These are phyloP conservation scores for Heterodera schachtii DNA, from an alignment of 1,140 invertebrate genomes.

Conservation along the genomic window DNA sequence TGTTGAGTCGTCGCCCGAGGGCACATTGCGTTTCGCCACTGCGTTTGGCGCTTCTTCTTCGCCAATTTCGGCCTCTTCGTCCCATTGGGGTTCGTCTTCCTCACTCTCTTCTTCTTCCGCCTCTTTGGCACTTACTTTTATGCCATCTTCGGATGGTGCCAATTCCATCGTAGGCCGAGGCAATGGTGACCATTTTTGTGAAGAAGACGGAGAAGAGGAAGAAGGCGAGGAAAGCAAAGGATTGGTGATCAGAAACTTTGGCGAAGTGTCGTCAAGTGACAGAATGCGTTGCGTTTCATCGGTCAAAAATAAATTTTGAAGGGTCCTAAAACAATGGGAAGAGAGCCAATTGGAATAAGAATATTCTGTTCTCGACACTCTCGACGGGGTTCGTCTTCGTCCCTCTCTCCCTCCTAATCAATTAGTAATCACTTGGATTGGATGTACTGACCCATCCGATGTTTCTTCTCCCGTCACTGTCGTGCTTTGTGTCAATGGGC, in stretches of 20 bases:
- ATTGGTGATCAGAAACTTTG: neutral
- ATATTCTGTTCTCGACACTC: too few species aligned
- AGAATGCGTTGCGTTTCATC: neutral
- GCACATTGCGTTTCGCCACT: neutral
- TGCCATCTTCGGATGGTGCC: neutral
- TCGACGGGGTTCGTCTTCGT: neutral
- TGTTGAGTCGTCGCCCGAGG: too few species aligned
- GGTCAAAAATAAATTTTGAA: neutral
- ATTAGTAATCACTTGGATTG: too few species aligned
- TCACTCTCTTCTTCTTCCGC: neutral
- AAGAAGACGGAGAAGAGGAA: constrained; percentile 7
- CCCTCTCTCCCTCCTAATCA: neutral
- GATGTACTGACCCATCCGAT: neutral
- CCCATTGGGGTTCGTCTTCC: too few species aligned
- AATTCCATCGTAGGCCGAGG: neutral
- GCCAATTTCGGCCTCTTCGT: too few species aligned
- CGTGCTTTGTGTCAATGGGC: constrained; percentile 5
- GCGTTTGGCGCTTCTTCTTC: too few species aligned
- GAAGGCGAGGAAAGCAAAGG: constrained; percentile 6
- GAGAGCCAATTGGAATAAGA: too few species aligned
- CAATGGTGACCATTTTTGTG: neutral
- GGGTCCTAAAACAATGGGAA: neutral
- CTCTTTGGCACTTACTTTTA: too few species aligned
- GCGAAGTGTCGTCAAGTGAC: too few species aligned
- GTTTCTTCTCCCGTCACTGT: neutral